Evolutionary conservation across 53 echinoderm and acorn worm genomes (phyloP).

Genomic region (Holothuria scabra): DNA sequence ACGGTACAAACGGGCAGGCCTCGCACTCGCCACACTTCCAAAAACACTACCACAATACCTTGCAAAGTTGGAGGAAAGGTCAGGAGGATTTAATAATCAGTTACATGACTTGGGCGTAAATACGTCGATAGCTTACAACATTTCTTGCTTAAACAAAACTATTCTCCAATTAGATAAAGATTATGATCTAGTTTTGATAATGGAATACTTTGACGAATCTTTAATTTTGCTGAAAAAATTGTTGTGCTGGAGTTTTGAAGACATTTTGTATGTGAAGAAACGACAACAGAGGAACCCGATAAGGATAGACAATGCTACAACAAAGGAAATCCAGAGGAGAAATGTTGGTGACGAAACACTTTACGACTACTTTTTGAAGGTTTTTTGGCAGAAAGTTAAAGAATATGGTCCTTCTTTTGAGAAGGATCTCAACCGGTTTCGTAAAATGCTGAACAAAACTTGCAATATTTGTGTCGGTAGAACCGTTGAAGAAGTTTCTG

Average conservation of each 20-base stretch:
- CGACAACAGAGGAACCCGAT: constrained; percentile 49
- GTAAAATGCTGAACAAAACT: constrained; percentile 37
- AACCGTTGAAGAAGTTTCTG: constrained; percentile 2
- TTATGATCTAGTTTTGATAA: constrained; percentile 59
- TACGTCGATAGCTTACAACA: neutral
- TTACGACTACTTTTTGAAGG: constrained; percentile 58
- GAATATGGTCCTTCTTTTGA: constrained; percentile 64
- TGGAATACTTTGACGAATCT: constrained; percentile 72
- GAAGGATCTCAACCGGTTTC: constrained; percentile 54
- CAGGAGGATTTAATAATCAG: no score
- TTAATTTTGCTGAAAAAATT: constrained; percentile 53
- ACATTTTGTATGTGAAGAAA: constrained; percentile 64
- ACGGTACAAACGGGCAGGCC: neutral
- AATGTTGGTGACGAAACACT: constrained; percentile 57
- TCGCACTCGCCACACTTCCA: neutral
- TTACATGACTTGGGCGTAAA: neutral
- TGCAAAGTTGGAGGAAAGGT: neutral
- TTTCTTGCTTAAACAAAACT: neutral
- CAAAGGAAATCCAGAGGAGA: constrained; percentile 53
- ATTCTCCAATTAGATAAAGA: constrained; percentile 44
- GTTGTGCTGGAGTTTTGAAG: constrained; percentile 65
- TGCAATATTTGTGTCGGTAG: constrained; percentile 43
- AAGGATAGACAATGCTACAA: constrained; percentile 17
- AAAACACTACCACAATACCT: neutral
- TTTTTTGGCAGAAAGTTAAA: constrained; percentile 56